phyloP scores from a whole-genome alignment of 2,113 vertebrate genomes.

The Plecturocebus donacophilus region DNA sequence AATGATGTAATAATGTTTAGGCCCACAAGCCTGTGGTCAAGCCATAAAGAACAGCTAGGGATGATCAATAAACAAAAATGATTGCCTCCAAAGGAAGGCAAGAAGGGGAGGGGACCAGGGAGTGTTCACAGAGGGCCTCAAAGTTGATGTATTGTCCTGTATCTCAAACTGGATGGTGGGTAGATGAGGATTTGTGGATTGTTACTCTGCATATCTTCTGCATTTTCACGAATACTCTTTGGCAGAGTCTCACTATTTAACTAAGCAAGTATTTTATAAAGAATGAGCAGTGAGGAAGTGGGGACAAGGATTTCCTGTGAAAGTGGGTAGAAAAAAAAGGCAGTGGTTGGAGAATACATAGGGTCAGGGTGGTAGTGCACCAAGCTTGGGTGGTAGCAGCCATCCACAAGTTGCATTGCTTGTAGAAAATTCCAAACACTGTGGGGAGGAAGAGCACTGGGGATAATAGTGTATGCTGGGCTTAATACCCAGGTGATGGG shows the following conservation, averaged over 20 bases:
- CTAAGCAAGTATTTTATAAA: background rate
- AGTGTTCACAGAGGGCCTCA: background rate
- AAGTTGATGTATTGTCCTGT: accelerated
- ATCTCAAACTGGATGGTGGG: background rate
- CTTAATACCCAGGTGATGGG: no score
- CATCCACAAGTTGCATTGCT: background rate
- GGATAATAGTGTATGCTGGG: no score
- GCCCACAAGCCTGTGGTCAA: background rate
- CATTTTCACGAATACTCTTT: background rate
- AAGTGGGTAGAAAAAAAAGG: background rate
- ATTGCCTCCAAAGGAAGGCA: accelerated
- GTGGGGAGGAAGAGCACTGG: no score
- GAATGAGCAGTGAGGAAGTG: background rate
- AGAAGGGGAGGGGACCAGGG: background rate
- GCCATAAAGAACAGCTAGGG: background rate
- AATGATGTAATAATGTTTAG: accelerated
- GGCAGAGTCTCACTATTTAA: background rate
- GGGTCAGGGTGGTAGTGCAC: accelerated
- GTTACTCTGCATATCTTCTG: accelerated
- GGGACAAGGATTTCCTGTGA: background rate
- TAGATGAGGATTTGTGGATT: accelerated
- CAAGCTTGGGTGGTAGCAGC: accelerated
- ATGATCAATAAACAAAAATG: no score
- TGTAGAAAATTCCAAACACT: background rate
- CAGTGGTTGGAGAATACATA: accelerated